Percentiles rank a stretch among this genome's conserved stretches.
These are phyloP conservation scores for Drosophila ananassae DNA, from an alignment of 1,140 invertebrate genomes.

Conservation along the genomic window DNA sequence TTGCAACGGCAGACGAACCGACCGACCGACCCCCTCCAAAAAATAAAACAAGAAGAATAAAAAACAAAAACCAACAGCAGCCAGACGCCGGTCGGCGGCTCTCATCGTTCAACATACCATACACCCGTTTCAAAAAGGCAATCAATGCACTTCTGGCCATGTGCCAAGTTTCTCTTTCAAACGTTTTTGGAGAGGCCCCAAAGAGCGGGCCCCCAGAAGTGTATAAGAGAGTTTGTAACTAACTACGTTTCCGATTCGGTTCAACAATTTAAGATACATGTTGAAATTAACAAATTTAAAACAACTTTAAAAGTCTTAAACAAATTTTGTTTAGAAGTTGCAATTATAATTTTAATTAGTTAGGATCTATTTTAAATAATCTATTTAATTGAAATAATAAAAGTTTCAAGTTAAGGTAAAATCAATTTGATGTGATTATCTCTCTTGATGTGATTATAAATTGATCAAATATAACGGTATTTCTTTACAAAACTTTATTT, in stretches of 20 bases:
- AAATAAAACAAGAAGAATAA: conserved; percentile 11
- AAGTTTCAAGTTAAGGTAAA: too few relatives aligned
- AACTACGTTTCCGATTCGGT: conserved; percentile 9
- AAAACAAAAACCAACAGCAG: conserved; percentile 45
- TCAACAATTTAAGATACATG: conserved; percentile 13
- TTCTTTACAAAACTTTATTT: too few relatives aligned
- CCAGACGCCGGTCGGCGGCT: conserved; percentile 64
- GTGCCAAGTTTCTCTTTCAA: conserved; percentile 77
- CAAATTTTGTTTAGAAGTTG: not conserved
- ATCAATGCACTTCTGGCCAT: conserved; percentile 83
- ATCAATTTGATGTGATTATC: too few relatives aligned
- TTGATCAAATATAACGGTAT: too few relatives aligned
- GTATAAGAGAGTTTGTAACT: conserved; percentile 11
- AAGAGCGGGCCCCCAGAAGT: conserved; percentile 6
- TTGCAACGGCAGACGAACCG: conserved; percentile 54
- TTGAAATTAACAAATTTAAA: conserved; percentile 4
- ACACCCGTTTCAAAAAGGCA: conserved; percentile 59
- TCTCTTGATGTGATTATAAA: too few relatives aligned
- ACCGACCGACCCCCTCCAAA: conserved; percentile 12
- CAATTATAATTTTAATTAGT: too few relatives aligned
- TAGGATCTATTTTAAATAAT: too few relatives aligned
- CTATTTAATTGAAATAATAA: too few relatives aligned
- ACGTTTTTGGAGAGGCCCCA: conserved; percentile 26
- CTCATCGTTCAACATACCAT: conserved; percentile 41
- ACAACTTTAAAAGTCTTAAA: not conserved